Conservation (phyloP, 2,888 invertebrate genomes). For the Adelphocoris suturalis region DNA sequence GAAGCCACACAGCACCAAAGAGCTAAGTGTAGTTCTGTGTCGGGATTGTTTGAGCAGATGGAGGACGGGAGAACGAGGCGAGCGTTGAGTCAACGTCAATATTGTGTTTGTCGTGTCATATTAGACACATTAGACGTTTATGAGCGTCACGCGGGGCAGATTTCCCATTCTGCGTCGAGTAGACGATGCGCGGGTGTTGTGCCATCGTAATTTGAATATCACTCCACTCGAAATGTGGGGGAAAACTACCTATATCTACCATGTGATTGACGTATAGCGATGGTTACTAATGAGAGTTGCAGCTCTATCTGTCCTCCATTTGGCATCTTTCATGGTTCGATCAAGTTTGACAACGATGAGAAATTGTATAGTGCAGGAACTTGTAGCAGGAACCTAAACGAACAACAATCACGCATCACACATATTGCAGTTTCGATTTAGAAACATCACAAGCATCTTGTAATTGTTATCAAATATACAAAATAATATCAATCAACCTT, state of each 20-base stretch:
- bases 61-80: neutral
- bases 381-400: too few species aligned
- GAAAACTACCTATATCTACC: neutral
- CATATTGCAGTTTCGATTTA: too few species aligned
- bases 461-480: too few species aligned
- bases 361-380: too few species aligned
- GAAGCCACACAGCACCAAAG: constrained; percentile 53
- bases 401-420: too few species aligned
- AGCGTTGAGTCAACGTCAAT: constrained; percentile 71
- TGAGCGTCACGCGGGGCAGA: constrained; percentile 67
- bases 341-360: too few species aligned
- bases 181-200: constrained; percentile 7
- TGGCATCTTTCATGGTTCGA: too few species aligned
- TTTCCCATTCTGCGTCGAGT: constrained; percentile 2
- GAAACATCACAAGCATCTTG: too few species aligned
- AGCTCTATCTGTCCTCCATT: neutral
- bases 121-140: constrained; percentile 72
- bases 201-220: constrained; percentile 1
- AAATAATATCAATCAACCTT: too few species aligned
- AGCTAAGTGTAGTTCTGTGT: constrained; percentile 67
- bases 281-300: neutral
- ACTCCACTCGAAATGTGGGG: neutral
- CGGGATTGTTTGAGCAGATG: constrained; percentile 67
- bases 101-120: constrained; percentile 70
- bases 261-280: neutral